These are phyloP conservation scores for Otolemur crassicaudatus DNA, from an alignment of 2,797 vertebrate species.

Conservation along the genomic window DNA sequence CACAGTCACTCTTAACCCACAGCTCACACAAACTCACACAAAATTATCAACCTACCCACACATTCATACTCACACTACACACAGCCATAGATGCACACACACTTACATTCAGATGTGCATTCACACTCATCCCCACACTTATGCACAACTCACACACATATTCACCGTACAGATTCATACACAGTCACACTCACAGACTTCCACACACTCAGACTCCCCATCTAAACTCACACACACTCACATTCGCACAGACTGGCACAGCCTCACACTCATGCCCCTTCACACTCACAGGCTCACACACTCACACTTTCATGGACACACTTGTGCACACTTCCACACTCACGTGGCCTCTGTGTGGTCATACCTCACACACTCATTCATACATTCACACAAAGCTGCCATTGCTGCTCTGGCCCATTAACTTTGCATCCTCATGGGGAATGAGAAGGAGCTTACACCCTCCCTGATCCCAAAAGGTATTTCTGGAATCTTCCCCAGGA, in stretches of 20 bases:
- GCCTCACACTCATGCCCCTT: background rate
- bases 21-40: background rate
- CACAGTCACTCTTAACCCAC: background rate
- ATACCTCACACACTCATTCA: background rate
- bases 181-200: background rate
- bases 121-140: background rate
- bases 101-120: background rate
- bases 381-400: background rate
- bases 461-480: background rate
- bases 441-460: background rate
- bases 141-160: background rate
- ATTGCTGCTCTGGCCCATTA: too few relatives aligned
- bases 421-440: background rate
- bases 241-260: background rate
- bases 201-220: background rate
- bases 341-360: background rate
- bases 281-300: background rate
- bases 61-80: background rate
- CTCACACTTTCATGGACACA: background rate
- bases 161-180: too few relatives aligned
- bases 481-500: conserved; percentile 33
- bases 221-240: background rate
- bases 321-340: background rate
- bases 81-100: background rate
- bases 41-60: background rate